phyloP scores from a whole-genome alignment of 2,888 invertebrate genomes.

The Aphodius sticticus region DNA sequence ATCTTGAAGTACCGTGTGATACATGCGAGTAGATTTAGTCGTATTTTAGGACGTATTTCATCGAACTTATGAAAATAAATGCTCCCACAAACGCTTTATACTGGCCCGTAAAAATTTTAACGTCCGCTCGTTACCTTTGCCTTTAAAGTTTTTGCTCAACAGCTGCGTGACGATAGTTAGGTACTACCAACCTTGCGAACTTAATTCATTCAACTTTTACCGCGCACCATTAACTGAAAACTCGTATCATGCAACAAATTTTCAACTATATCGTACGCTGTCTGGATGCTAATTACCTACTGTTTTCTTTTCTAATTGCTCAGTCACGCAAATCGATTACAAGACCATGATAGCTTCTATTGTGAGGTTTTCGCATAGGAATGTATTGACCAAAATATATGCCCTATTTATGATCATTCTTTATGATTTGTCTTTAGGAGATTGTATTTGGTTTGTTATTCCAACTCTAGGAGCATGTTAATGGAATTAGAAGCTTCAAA shows the following conservation, averaged over 20 bases:
- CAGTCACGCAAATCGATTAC: background rate
- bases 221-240: background rate
- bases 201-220: background rate
- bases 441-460: too few relatives aligned
- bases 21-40: background rate
- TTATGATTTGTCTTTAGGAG: too few relatives aligned
- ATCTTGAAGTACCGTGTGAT: background rate
- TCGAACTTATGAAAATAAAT: slow-evolving; percentile 4
- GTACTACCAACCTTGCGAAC: background rate
- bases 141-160: background rate
- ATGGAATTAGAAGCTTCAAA: too few relatives aligned
- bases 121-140: background rate
- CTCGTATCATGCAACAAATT: background rate
- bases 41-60: background rate
- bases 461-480: too few relatives aligned
- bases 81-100: background rate
- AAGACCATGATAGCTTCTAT: background rate
- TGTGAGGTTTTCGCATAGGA: background rate
- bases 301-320: background rate
- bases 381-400: too few relatives aligned
- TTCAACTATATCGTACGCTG: background rate
- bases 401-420: too few relatives aligned
- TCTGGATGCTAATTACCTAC: background rate
- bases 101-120: background rate
- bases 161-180: background rate